Evolutionary conservation across 1,140 invertebrate genomes (phyloP), one percentile per base, ranked within the genome.

Genomic region (Megalopta genalis): DNA sequence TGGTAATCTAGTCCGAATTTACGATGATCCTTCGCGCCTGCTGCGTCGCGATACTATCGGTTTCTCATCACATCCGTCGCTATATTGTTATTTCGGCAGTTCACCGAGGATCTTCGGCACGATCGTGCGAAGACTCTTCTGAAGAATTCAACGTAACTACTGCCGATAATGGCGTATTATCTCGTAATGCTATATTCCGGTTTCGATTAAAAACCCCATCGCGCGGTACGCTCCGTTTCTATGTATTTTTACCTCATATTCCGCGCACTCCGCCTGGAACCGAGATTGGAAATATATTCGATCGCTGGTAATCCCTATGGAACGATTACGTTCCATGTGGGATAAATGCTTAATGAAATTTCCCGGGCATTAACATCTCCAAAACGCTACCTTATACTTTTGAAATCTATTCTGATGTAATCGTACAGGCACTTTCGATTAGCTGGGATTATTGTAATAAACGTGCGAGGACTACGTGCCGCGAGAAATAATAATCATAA

Each of bases 61-160:
- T 88, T 90, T 88, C 87, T 89, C 88, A 83, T 89, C 88, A 88
- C 65, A 76, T 70, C 72, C 73, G 76, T 80, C 77, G 76, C 75
- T 81, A 84, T 82, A 85, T 83, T 73, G 80, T 85, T 88, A 88
- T 88, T 87, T 86, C 81, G 71, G 32, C 65, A 37, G 77, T 81
- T 81, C 80, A 69, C 80, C n/a, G 42, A 49, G 62, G 49, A 67
- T 59, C 54, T 27, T 6, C 32, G 14, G 37, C 59, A 52, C 62
- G 52, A 25, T 32, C 32, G 21, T 25, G 57, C 63, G 46, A 77
- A 62, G 59, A 49, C 68, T 62, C 80, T 79, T 62, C 72, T 59
- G 76, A 88, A 85, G 81, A 84, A 88, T 84, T 82, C 85, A 70
- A 66, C 74, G 63, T 77, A 88, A 88, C 80, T 78, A 68, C 77